phyloP scores from a whole-genome alignment of 2,113 vertebrate species.

The Girardinichthys multiradiatus region DNA sequence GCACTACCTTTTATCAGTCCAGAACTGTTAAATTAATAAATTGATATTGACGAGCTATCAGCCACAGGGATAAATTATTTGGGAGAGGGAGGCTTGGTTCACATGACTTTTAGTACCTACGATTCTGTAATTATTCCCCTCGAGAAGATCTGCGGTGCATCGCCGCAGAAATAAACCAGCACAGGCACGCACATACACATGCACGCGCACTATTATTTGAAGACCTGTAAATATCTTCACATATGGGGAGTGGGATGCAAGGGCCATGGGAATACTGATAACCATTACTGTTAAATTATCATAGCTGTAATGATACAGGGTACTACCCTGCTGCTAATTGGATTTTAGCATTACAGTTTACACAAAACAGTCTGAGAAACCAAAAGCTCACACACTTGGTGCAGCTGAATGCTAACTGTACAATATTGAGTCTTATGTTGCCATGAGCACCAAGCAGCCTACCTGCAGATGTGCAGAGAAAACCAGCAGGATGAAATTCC shows the following conservation, averaged over 20 bases:
- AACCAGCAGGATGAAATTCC: slow-evolving; percentile 23
- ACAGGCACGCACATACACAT: slow-evolving; percentile 24
- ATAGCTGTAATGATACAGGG: slow-evolving; percentile 64
- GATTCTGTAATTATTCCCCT: slow-evolving; percentile 80
- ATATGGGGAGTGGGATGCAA: slow-evolving; percentile 41
- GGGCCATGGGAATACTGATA: slow-evolving; percentile 62
- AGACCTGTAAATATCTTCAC: slow-evolving; percentile 68
- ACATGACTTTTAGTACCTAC: slow-evolving; percentile 78
- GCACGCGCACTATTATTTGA: slow-evolving; percentile 37
- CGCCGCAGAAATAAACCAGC: slow-evolving; percentile 43
- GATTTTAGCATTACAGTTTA: slow-evolving; percentile 53
- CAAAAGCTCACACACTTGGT: neutral
- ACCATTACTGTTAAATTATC: slow-evolving; percentile 72
- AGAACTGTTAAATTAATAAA: slow-evolving; percentile 85
- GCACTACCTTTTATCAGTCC: slow-evolving; percentile 81
- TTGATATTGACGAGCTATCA: slow-evolving; percentile 86
- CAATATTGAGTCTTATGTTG: slow-evolving; percentile 44
- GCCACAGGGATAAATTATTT: slow-evolving; percentile 81
- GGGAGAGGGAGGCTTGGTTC: slow-evolving; percentile 75
- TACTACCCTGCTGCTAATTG: slow-evolving; percentile 39
- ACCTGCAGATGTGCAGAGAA: slow-evolving; percentile 31
- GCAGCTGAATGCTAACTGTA: slow-evolving; percentile 58
- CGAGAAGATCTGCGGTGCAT: slow-evolving; percentile 63
- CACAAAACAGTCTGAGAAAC: slow-evolving; percentile 24
- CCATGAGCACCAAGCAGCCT: slow-evolving; percentile 28